Percentiles rank a stretch among this genome's conserved stretches.
Conservation (phyloP, 2,113 vertebrate genomes). For the Bufo bufo region DNA sequence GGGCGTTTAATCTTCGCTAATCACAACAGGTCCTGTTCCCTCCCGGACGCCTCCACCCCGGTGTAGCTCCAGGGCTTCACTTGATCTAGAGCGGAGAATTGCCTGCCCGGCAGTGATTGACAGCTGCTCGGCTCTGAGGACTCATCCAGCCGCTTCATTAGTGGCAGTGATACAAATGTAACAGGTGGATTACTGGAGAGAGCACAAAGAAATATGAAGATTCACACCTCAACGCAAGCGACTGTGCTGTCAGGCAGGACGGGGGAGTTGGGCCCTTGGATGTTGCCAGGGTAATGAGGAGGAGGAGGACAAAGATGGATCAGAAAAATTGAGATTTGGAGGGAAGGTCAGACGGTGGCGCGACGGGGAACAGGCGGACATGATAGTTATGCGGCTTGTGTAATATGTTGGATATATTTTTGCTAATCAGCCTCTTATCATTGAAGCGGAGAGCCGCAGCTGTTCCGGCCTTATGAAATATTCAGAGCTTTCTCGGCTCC, state of each 20-base stretch:
- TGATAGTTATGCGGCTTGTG: neutral
- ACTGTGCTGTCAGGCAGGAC: neutral
- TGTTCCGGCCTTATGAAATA: conserved; percentile 55
- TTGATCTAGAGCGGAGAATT: conserved; percentile 1
- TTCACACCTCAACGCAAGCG: neutral
- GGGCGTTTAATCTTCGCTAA: neutral
- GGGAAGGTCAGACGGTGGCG: conserved; percentile 28
- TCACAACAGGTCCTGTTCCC: neutral
- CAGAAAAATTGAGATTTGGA: neutral
- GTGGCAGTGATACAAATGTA: neutral
- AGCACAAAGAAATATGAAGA: neutral
- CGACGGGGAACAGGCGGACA: neutral
- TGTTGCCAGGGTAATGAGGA: conserved; percentile 1
- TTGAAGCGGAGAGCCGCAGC: conserved; percentile 46
- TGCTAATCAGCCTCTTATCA: conserved; percentile 56
- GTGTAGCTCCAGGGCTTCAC: neutral
- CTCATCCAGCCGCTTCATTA: conserved; percentile 7
- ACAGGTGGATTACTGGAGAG: conserved; percentile 5
- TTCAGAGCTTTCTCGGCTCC: conserved; percentile 46
- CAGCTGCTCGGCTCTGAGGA: neutral
- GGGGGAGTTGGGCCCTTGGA: neutral
- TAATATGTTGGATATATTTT: conserved; percentile 14
- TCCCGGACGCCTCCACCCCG: neutral
- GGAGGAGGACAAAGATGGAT: neutral
- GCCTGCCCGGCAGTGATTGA: conserved; percentile 5